Evolutionary conservation across 1,140 invertebrate species (phyloP), one percentile per base, ranked within the genome.

Genomic region (Bombus pascuorum): DNA sequence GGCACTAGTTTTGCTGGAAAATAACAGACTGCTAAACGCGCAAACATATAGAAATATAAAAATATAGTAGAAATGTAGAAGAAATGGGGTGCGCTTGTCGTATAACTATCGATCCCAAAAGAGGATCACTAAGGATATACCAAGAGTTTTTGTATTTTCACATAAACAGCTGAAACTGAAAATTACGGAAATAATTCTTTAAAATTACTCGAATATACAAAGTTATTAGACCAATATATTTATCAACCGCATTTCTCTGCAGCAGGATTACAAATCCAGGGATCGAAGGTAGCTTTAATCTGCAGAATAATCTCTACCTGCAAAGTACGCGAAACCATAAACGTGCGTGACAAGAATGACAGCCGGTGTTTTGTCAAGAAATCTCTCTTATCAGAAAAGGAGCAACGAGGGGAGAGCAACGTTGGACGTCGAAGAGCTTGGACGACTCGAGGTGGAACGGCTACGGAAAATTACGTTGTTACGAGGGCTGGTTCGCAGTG

Each of bases 381-480:
- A 39, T 32, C 28, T 34, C 25, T 57, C 9, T 32, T 42, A 59
- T 77, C 75, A 10, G 39, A 32, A 10, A 25, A 18, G n/a, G 62
- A 13, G 18, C 18, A 57, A 39, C 32, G 28, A 72, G 28, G 34
- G n/a, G 39, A 62, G 34, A 39, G 37, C 15, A 39, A 44, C 32
- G 10, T 12, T 39, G 80, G 53, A 34, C 37, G 28, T 77, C 65
- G 44, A 62, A 76, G 70, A 75, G 44, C 62, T n/a, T 47, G 62
- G 74, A 73, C 74, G 47, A 83, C 39, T 25, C 84, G 86, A 85
- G 42, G 75, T 85, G 81, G 82, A 85, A 85, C 81, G 83, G 72
- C 77, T 71, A 85, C 68, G 83, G 89, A 88, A 91, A 91, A 90
- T 88, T 88, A 79, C 86, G 68, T 87, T 83, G 83, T 90, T 87